Conservation (phyloP, 2,113 vertebrate species). For the Heliornis fulica region DNA sequence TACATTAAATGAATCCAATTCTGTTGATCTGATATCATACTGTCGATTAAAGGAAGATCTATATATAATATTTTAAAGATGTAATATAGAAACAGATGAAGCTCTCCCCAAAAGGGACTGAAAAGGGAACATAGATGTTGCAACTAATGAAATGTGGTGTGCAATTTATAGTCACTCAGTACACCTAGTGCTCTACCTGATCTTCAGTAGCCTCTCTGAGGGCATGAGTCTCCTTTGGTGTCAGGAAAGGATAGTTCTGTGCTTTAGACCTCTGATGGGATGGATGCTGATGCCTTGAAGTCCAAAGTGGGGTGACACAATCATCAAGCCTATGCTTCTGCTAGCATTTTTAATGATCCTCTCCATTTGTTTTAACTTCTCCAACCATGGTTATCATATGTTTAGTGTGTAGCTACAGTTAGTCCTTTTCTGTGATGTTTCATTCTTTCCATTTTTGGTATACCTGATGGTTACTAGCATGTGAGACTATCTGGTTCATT, state of each 20-base stretch:
- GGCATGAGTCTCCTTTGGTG: too few relatives aligned
- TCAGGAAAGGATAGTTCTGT: neutral
- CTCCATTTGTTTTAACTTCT: neutral
- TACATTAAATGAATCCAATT: neutral
- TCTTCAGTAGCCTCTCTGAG: neutral
- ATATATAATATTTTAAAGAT: neutral
- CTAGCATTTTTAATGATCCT: neutral
- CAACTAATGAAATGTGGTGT: neutral
- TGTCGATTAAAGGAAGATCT: neutral
- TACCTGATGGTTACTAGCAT: neutral
- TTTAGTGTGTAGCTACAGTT: neutral
- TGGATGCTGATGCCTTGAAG: neutral
- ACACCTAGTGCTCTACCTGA: neutral
- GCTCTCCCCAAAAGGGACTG: neutral
- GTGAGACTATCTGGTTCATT: neutral
- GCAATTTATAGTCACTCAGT: neutral
- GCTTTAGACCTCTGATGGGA: neutral
- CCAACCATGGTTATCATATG: neutral
- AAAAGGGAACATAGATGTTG: neutral
- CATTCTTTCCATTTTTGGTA: neutral
- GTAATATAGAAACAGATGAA: neutral
- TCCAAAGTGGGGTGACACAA: neutral
- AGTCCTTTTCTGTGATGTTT: neutral
- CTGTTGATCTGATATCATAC: neutral
- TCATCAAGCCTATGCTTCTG: rapidly evolving